Percentiles rank a stretch among this genome's conserved stretches.
These are phyloP conservation scores for Dryadula phaetusa DNA, from an alignment of 2,888 invertebrate species.

Conservation along the genomic window DNA sequence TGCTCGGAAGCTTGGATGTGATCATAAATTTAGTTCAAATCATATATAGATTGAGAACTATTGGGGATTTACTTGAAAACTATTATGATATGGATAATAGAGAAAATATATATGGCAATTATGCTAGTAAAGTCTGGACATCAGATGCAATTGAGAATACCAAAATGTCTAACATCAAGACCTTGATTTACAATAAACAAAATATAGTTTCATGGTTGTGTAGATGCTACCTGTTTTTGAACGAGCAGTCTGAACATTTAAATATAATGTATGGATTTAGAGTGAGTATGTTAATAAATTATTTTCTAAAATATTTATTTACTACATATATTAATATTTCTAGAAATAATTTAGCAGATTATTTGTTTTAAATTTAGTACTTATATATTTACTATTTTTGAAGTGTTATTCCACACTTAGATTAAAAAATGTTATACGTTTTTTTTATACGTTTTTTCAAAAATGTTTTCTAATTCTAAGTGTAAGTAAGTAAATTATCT, in stretches of 20 bases:
- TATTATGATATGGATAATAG: slow-evolving; percentile 31
- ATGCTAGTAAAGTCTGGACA: slow-evolving; percentile 22
- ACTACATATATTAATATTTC: too few relatives aligned
- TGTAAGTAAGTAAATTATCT: too few relatives aligned
- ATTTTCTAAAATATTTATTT: background rate
- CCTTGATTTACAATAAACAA: slow-evolving; percentile 11
- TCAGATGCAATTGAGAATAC: background rate
- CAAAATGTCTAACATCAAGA: slow-evolving; percentile 25
- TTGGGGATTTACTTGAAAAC: slow-evolving; percentile 41
- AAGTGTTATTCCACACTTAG: too few relatives aligned
- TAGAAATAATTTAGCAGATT: too few relatives aligned
- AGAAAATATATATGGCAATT: slow-evolving; percentile 23
- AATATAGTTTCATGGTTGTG: slow-evolving; percentile 37
- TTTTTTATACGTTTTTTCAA: too few relatives aligned
- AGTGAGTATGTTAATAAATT: slow-evolving; percentile 30
- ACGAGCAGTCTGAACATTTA: slow-evolving; percentile 43
- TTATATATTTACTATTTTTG: too few relatives aligned
- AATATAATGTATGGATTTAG: slow-evolving; percentile 45
- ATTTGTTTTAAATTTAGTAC: too few relatives aligned
- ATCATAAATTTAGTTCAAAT: slow-evolving; percentile 42
- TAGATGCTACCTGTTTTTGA: slow-evolving; percentile 45
- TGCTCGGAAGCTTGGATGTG: slow-evolving; percentile 39
- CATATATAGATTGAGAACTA: slow-evolving; percentile 40
- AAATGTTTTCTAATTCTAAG: too few relatives aligned
- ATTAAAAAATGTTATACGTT: too few relatives aligned